Conservation (phyloP, 37 sponge, comb jelly and placozoan genomes). For the Theonella swinhoei region DNA sequence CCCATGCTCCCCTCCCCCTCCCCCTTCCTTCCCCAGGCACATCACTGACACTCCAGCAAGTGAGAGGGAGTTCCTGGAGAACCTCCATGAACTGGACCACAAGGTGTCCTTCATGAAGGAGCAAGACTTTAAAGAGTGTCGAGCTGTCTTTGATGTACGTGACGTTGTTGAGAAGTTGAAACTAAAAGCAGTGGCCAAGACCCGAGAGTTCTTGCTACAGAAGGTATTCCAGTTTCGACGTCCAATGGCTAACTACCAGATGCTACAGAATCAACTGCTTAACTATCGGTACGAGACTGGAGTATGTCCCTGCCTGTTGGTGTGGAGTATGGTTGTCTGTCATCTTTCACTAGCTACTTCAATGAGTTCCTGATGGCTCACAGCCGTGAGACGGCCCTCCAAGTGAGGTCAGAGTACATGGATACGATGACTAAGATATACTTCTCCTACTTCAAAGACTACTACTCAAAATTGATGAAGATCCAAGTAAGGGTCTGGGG, state of each 20-base stretch:
- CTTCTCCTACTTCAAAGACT: slow-evolving; percentile 97
- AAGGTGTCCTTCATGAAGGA: slow-evolving; percentile 88
- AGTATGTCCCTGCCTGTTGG: not conserved
- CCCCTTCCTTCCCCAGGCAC: slow-evolving; percentile 44
- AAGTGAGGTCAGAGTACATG: slow-evolving; percentile 87
- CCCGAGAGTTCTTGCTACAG: slow-evolving; percentile 81
- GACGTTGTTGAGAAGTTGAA: slow-evolving; percentile 93
- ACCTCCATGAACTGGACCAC: slow-evolving; percentile 88
- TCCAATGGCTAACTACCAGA: slow-evolving; percentile 99
- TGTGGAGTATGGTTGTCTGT: not conserved
- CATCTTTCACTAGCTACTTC: slow-evolving; percentile 70
- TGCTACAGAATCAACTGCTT: slow-evolving; percentile 91
- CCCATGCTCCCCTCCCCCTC: not conserved
- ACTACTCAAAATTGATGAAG: slow-evolving; percentile 84
- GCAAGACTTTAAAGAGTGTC: slow-evolving; percentile 82
- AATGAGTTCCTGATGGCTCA: slow-evolving; percentile 96
- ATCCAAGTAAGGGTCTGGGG: slow-evolving; percentile 53
- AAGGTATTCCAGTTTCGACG: slow-evolving; percentile 86
- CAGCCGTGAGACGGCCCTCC: slow-evolving; percentile 78
- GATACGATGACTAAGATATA: slow-evolving; percentile 95
- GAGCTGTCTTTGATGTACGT: slow-evolving; percentile 82
- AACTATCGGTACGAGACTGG: slow-evolving; percentile 70
- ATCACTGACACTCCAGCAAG: slow-evolving; percentile 85
- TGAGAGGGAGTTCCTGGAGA: slow-evolving; percentile 88
- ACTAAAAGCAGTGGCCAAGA: slow-evolving; percentile 86